Conservation (phyloP, 2,113 vertebrate genomes). For the Macroglossus sobrinus region DNA sequence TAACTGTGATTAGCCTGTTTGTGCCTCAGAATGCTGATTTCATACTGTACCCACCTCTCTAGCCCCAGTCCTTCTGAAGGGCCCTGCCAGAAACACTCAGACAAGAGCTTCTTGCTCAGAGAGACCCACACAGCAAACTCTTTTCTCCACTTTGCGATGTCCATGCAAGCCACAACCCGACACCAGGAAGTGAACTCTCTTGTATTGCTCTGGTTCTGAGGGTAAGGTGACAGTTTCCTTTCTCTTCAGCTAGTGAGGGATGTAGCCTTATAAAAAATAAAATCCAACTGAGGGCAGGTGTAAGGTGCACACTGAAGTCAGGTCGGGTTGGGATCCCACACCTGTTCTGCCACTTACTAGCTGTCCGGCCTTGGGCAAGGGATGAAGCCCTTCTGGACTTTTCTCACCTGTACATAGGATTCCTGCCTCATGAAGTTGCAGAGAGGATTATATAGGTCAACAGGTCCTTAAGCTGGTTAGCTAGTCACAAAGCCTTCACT, state of each 20-base stretch:
- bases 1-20: constrained; percentile 44
- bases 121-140: not conserved
- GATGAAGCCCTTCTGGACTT: not conserved
- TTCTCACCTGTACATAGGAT: not conserved
- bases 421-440: not conserved
- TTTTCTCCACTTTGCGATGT: not conserved
- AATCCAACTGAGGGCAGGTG: not conserved
- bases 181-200: not conserved
- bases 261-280: rapidly evolving
- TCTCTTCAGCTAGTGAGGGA: not conserved
- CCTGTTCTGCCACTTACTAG: too few species aligned
- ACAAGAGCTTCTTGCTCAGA: not conserved
- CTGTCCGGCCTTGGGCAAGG: not conserved
- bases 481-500: rapidly evolving
- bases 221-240: not conserved
- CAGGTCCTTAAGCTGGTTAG: not conserved
- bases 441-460: not conserved
- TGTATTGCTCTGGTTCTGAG: not conserved
- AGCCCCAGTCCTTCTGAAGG: not conserved
- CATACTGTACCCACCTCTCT: not conserved
- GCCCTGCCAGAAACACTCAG: not conserved
- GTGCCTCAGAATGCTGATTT: constrained; percentile 53
- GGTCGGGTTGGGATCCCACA: not conserved
- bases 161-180: rapidly evolving
- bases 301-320: not conserved